phyloP scores from a whole-genome alignment of 1,140 invertebrate species.

The Aphelenchoides besseyi region DNA sequence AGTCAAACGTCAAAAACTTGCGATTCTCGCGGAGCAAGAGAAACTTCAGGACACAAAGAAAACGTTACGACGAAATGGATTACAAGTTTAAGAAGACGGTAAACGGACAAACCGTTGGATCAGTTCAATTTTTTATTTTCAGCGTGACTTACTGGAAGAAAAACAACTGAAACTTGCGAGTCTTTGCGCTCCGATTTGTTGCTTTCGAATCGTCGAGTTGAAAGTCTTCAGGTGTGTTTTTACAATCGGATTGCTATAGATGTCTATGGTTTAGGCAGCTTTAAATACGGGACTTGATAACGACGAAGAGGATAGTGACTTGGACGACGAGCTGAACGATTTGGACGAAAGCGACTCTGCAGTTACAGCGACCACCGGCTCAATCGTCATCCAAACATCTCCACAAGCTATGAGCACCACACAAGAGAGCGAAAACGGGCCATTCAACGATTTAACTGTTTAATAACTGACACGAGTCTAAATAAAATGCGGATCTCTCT shows the following conservation, averaged over 20 bases:
- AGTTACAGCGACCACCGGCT: not conserved
- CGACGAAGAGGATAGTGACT: slow-evolving; percentile 9
- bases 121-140: not conserved
- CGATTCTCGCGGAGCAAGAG: slow-evolving; percentile 4
- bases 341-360: not conserved
- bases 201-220: slow-evolving; percentile 1
- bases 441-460: no score
- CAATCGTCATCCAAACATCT: not conserved
- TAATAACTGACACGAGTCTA: no score
- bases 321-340: slow-evolving; percentile 14
- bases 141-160: slow-evolving; percentile 23
- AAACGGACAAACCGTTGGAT: no score
- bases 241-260: no score
- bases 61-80: slow-evolving; percentile 10
- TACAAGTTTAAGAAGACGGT: slow-evolving; percentile 10
- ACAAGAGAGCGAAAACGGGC: no score
- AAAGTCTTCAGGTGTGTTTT: not conserved
- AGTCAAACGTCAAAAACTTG: not conserved
- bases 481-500: no score
- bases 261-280: slow-evolving; percentile 7
- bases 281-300: slow-evolving; percentile 1
- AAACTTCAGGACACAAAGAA: not conserved
- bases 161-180: not conserved
- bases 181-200: not conserved
- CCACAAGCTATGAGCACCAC: no score